phyloP scores from a whole-genome alignment of 2,113 vertebrate genomes.

The Notarius quadriscutis region DNA sequence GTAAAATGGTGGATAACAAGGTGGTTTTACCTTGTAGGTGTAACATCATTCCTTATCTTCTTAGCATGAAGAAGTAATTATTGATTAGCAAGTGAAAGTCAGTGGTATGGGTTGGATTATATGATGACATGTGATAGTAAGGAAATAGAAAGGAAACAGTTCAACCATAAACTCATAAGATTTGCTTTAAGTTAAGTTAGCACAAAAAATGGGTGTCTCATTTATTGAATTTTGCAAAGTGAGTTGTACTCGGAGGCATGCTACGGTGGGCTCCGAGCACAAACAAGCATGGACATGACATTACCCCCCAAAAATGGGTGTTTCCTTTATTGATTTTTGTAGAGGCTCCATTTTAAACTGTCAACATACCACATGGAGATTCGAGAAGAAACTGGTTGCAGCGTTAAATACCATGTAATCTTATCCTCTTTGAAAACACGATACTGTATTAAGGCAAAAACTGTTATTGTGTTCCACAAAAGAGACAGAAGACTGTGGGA shows the following conservation, averaged over 20 bases:
- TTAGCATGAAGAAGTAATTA: not conserved
- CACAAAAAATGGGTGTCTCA: too few relatives aligned
- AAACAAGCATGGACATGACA: too few relatives aligned
- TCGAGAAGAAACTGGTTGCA: not conserved
- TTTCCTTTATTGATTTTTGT: not conserved
- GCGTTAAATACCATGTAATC: not conserved
- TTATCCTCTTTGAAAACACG: not conserved
- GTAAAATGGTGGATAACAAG: not conserved
- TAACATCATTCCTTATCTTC: not conserved
- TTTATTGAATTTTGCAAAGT: too few relatives aligned
- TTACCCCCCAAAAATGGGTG: not conserved
- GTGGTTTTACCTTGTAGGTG: not conserved
- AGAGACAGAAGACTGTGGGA: conserved; percentile 28
- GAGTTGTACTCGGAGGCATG: too few relatives aligned
- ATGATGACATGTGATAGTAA: not conserved
- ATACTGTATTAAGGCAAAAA: not conserved
- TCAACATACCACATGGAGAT: not conserved
- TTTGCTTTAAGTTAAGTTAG: not conserved
- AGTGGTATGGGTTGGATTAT: not conserved
- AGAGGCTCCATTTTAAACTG: not conserved
- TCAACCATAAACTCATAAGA: not conserved
- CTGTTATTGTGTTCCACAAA: not conserved
- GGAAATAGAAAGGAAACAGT: not conserved
- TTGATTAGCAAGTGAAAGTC: not conserved
- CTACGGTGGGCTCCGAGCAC: too few relatives aligned